A percentile compares a stretch with the other conserved stretches of the same genome.
phyloP scores from a whole-genome alignment of 92 coral and sea anemone genomes.

The Phenganax subtilis region DNA sequence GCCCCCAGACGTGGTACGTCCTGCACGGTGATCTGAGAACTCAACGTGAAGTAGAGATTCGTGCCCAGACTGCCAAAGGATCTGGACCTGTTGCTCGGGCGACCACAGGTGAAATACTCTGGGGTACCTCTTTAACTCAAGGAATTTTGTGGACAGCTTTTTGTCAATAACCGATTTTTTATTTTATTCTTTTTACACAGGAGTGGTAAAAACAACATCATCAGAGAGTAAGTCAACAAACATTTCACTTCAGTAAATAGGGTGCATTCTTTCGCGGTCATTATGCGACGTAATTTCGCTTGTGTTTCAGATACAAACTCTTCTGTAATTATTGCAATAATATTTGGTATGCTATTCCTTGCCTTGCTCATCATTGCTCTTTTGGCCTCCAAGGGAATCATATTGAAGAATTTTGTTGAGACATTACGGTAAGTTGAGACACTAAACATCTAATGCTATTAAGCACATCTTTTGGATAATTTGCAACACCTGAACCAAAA shows the following conservation, averaged over 20 bases:
- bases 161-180: not conserved
- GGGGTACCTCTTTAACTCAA: too few relatives aligned
- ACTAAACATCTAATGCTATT: not conserved
- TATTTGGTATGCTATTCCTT: not conserved
- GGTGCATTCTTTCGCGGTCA: too few relatives aligned
- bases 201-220: not conserved
- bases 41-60: conserved; percentile 8
- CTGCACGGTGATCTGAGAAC: conserved; percentile 24
- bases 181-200: not conserved
- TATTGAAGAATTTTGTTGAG: conserved; percentile 8
- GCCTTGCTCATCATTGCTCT: conserved; percentile 5
- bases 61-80: conserved; percentile 29
- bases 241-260: not conserved
- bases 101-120: not conserved
- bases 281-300: not conserved
- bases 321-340: not conserved
- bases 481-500: too few relatives aligned
- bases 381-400: conserved; percentile 3
- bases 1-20: conserved; percentile 33
- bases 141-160: too few relatives aligned
- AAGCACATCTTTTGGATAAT: not conserved
- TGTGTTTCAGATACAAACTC: not conserved
- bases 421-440: not conserved
- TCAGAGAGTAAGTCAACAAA: not conserved
- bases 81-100: conserved; percentile 20